phyloP scores from a whole-genome alignment of 2,888 invertebrate genomes.

The Scaptodrosophila latifasciaeformis region DNA sequence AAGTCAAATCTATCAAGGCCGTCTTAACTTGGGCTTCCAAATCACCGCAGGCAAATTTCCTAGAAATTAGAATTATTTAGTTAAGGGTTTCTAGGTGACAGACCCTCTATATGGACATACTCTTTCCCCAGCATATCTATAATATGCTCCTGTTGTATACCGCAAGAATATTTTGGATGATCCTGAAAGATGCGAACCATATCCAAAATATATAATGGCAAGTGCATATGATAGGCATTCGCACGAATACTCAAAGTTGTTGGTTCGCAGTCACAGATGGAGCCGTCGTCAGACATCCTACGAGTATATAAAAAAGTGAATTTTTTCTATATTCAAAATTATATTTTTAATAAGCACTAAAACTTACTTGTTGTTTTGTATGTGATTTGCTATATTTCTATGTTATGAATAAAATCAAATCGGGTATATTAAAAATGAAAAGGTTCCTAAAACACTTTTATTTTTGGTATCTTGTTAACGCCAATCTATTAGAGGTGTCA shows the following conservation, averaged over 20 bases:
- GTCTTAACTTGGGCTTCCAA: slow-evolving; percentile 69
- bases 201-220: slow-evolving; percentile 71
- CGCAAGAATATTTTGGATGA: slow-evolving; percentile 66
- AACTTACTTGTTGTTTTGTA: neutral
- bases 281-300: slow-evolving; percentile 40
- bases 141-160: slow-evolving; percentile 64
- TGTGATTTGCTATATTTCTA: neutral
- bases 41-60: slow-evolving; percentile 70
- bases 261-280: slow-evolving; percentile 60
- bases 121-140: slow-evolving; percentile 66
- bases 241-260: slow-evolving; percentile 53
- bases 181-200: slow-evolving; percentile 72
- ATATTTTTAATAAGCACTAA: neutral
- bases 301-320: neutral
- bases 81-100: neutral
- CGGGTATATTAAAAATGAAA: slow-evolving; percentile 15
- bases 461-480: slow-evolving; percentile 43
- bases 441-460: slow-evolving; percentile 5
- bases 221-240: slow-evolving; percentile 68
- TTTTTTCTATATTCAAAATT: neutral
- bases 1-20: slow-evolving; percentile 63
- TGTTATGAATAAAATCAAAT: neutral
- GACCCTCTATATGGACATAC: no score
- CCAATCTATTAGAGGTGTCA: slow-evolving; percentile 69
- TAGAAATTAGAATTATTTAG: slow-evolving; percentile 20